Base-by-base conservation (phyloP, 2,888 invertebrate species). In the Phengaris alcon region DNA sequence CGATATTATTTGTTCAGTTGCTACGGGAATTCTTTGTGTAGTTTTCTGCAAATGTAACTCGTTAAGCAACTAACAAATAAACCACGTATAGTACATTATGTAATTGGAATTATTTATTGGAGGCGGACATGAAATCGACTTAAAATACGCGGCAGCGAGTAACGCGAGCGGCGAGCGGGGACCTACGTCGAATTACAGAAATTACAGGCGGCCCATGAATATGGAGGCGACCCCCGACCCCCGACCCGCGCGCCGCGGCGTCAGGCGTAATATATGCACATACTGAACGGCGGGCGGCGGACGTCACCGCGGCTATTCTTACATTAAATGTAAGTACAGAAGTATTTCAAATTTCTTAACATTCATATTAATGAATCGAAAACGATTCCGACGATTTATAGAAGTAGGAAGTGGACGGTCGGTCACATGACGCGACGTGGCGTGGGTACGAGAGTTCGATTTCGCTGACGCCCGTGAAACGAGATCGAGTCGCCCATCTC, bases 171-270 rank as follows among this genome's bases (percentile, higher is more conserved):
- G 3, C 70, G 73, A 2, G 55, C 10, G 51, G 69, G 74, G 46
- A 54, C 35, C 75, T 69, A 73, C 69, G 73, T 54, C 76, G 75
- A 57, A 73, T 68, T 73, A 48, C 68, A 55, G 75, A 76, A 76
- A 77, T 76, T 76, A 77, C 77, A 76, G 76, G 75, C 74, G 76
- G 75, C 70, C 76, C 73, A 76, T 76, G 73, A 64, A 64, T 69
- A 59, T 75, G 77, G 54, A 75, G 76, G 22, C 57, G 76, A 77
- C 52, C 75, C 73, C 69, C 74, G 76, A 75, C 75, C 76, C 73
- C 51, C 73, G 59, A 59, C 75, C 59, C 73, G 68, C 75, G 74
- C 13, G 73, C 51, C 68, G 35, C 73, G 72, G 70, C 35, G 64
- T 64, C 59, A 12, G 64, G 35, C 64, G 64, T 64, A 64, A 64